Conservation (phyloP, 2,113 vertebrate species). For the Lipotes vexillifer region DNA sequence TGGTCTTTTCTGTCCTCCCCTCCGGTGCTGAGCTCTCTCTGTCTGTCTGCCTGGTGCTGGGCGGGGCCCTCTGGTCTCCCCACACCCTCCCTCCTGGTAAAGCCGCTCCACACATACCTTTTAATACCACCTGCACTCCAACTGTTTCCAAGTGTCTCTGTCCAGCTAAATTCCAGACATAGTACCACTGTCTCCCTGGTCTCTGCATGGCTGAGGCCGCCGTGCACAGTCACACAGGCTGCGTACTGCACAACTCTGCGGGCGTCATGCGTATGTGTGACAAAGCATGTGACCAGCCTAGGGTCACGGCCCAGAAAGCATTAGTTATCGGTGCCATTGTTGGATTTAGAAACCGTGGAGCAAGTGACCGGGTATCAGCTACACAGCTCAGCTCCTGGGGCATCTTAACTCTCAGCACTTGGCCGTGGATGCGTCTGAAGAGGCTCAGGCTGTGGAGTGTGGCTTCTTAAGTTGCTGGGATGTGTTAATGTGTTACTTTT, state of each 20-base stretch:
- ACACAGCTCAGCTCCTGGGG: background rate
- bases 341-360: background rate
- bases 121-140: fast-evolving
- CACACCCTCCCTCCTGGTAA: background rate
- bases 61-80: background rate
- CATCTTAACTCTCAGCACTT: fast-evolving
- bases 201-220: background rate
- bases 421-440: fast-evolving
- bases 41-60: background rate
- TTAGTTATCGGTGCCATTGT: too few relatives aligned
- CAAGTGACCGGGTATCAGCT: fast-evolving
- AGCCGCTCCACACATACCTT: fast-evolving
- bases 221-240: background rate
- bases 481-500: background rate
- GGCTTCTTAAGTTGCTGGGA: background rate
- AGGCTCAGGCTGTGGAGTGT: fast-evolving
- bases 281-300: background rate
- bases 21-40: background rate
- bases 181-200: fast-evolving
- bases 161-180: too few relatives aligned
- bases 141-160: background rate
- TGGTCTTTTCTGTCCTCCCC: background rate
- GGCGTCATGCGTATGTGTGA: fast-evolving
- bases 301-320: too few relatives aligned
- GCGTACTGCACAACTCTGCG: background rate